phyloP scores from a whole-genome alignment of 2,888 invertebrate species.

The Phalera bucephala region DNA sequence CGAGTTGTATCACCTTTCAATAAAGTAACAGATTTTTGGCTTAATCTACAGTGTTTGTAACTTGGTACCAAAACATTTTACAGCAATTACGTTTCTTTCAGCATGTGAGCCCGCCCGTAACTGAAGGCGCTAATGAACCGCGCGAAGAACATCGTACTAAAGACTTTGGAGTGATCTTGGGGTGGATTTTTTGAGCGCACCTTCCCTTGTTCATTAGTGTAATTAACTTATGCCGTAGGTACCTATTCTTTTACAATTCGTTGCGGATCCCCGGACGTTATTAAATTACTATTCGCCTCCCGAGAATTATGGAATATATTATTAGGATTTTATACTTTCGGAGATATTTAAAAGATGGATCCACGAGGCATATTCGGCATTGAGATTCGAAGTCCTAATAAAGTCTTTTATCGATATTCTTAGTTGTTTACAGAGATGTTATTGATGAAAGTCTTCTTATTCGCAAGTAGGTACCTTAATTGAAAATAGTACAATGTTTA shows the following conservation, averaged over 20 bases:
- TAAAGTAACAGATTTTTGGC: no score
- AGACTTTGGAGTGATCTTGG: conserved; percentile 80
- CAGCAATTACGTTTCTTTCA: neutral
- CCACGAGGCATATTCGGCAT: neutral
- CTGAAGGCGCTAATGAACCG: conserved; percentile 76
- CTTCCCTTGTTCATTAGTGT: conserved; percentile 81
- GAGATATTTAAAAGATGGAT: conserved; percentile 6
- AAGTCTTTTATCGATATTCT: neutral
- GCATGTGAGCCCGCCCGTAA: conserved; percentile 52
- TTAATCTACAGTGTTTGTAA: no score
- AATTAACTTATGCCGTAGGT: conserved; percentile 76
- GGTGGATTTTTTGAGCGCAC: conserved; percentile 77
- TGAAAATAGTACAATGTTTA: no score
- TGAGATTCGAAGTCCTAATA: neutral
- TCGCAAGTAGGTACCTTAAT: no score
- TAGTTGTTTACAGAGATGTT: neutral
- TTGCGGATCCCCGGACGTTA: conserved; percentile 56
- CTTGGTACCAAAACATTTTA: no score
- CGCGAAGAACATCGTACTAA: conserved; percentile 78
- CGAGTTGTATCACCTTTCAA: no score
- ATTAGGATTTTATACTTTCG: conserved; percentile 15
- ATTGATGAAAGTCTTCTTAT: neutral
- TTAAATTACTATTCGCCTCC: conserved; percentile 52
- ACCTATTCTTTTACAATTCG: conserved; percentile 66
- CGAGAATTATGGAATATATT: conserved; percentile 25